Evolutionary conservation across 2,888 invertebrate genomes (phyloP).

Genomic region (Tridacna gigas): DNA sequence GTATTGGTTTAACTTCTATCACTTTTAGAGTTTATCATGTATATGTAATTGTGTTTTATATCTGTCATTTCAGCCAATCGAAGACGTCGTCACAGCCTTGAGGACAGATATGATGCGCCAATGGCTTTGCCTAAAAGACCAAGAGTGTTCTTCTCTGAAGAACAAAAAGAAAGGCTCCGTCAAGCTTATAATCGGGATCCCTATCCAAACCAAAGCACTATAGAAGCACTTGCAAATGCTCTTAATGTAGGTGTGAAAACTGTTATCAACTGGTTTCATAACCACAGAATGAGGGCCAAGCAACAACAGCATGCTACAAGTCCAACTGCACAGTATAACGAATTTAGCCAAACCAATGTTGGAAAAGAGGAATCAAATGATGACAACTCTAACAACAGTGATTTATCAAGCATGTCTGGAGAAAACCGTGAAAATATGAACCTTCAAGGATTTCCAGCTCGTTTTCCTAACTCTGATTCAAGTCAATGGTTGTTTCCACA

Average conservation of each 20-base stretch:
- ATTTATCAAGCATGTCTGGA: conserved; percentile 75
- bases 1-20: no score
- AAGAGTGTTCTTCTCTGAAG: conserved; percentile 98
- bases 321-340: conserved; percentile 56
- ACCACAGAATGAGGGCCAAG: conserved; percentile 98
- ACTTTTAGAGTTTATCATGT: no score
- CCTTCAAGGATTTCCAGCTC: conserved; percentile 55
- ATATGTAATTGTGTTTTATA: no score
- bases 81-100: conserved; percentile 87
- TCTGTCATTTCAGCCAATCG: conserved; percentile 88
- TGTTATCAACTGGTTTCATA: conserved; percentile 99
- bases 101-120: conserved; percentile 80
- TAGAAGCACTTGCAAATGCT: conserved; percentile 97
- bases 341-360: conserved; percentile 53
- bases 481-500: conserved; percentile 84
- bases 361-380: conserved; percentile 76
- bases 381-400: conserved; percentile 80
- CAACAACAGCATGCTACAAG: conserved; percentile 81
- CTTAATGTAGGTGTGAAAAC: conserved; percentile 96
- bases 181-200: conserved; percentile 98
- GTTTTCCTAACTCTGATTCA: conserved; percentile 66
- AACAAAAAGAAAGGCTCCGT: conserved; percentile 98
- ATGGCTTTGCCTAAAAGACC: conserved; percentile 87
- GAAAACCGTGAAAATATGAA: conserved; percentile 64
- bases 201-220: conserved; percentile 98